Evolutionary conservation across 2,797 vertebrate genomes (phyloP), one percentile per base, ranked within the genome.

Genomic region (Tenualosa ilisha): DNA sequence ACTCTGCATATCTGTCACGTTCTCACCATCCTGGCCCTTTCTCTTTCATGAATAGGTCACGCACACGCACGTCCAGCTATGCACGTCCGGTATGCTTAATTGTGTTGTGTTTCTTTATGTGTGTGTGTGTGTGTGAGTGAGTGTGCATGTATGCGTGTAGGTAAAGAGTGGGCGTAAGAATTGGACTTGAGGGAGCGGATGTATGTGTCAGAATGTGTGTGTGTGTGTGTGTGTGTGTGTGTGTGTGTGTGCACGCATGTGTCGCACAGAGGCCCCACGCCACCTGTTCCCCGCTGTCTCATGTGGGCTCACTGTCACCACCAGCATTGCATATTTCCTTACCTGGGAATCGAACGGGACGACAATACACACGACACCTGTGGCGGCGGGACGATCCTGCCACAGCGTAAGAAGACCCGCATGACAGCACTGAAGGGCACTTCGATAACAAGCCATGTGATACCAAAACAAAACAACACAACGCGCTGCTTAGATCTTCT

Each of bases 1-100:
- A 88, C 90, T 92, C 92, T 86, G 91, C 93, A 93, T 94, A 93
- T 92, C 92, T 89, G 90, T 93, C 93, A 93, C 87, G 65, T 93
- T 86, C 86, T 85, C 83, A 90, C 88, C 86, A 81, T 89, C 89
- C 89, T 89, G 87, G 89, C 91, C 85, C 87, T 92, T 93, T 92
- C 90, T 90, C 91, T 83, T 89, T 91, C 83, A 87, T 88, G 88
- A 89, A 86, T 86, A 88, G 83, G 81, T 61, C 59, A 91, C 90
- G 88, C 88, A 84, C 88, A 84, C 86, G 82, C 88, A 91, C 87
- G 89, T 90, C 92, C 84, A 81, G 63, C 72, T 81, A 53, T 20
- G 72, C 75, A 61, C 22, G 17, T 63, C 75, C 8, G 51, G 24
- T 31, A 17, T 20, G 89, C 87, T 87, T 31, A 54, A 61, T 56